Evolutionary conservation across 2,888 invertebrate genomes (phyloP).

Genomic region (Nymphalis polychloros): DNA sequence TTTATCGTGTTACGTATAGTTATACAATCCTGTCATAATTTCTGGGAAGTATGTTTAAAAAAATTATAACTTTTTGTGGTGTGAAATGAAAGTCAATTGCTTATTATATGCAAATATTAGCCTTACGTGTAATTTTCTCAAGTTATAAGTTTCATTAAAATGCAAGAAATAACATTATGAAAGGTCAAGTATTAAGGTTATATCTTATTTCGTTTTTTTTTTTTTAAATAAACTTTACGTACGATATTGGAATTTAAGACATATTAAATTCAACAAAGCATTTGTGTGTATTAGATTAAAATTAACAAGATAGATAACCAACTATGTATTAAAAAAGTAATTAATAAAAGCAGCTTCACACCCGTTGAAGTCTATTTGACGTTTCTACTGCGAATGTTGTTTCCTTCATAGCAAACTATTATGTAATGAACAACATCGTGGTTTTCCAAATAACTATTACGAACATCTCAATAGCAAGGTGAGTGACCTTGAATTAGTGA

Average conservation of each 20-base stretch:
- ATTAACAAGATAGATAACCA: background rate
- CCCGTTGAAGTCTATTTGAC: slow-evolving; percentile 8
- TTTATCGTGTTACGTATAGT: slow-evolving; percentile 14
- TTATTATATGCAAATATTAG: slow-evolving; percentile 29
- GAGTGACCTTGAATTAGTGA: too few species aligned
- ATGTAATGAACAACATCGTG: too few species aligned
- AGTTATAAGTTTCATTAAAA: background rate
- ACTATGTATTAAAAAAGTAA: background rate
- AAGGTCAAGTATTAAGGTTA: too few species aligned
- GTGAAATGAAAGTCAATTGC: slow-evolving; percentile 26
- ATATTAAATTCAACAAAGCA: too few species aligned
- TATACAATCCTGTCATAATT: slow-evolving; percentile 38
- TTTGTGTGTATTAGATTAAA: background rate
- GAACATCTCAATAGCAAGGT: too few species aligned
- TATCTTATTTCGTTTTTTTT: too few species aligned
- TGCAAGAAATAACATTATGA: background rate
- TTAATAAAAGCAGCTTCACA: background rate
- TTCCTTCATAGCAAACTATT: too few species aligned
- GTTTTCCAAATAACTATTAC: background rate
- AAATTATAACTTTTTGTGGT: slow-evolving; percentile 19
- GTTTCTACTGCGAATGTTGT: too few species aligned
- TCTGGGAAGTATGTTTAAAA: slow-evolving; percentile 35
- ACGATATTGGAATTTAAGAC: background rate
- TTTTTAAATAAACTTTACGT: too few species aligned
- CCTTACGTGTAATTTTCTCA: background rate